These are phyloP conservation scores for Eulemur albifrons DNA, from an alignment of 2,797 vertebrate genomes.

Conservation along the genomic window DNA sequence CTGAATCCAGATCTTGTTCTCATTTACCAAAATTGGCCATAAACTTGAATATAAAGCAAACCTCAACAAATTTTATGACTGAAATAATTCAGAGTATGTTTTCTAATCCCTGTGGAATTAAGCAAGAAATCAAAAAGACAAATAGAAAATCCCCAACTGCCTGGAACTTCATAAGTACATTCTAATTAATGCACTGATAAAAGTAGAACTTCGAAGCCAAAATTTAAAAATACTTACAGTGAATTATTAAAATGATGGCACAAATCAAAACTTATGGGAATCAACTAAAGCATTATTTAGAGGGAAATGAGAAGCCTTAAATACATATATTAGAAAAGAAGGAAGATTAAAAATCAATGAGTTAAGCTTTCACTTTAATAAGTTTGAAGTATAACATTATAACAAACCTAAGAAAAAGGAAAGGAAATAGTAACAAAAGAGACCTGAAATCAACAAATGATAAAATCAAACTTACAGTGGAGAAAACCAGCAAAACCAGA, in stretches of 20 bases:
- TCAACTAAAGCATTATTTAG: neutral
- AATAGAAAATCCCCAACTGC: neutral
- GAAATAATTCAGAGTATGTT: neutral
- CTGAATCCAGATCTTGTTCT: neutral
- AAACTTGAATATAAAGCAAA: neutral
- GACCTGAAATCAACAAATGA: neutral
- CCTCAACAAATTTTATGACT: neutral
- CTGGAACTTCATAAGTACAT: neutral
- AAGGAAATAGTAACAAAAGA: neutral
- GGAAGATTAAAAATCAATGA: neutral
- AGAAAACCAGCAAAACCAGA: neutral
- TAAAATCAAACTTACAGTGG: neutral
- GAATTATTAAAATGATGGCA: conserved; percentile 14
- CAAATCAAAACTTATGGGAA: neutral
- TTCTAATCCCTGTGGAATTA: neutral
- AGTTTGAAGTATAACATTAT: neutral
- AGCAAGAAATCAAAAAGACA: neutral
- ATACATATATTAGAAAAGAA: neutral
- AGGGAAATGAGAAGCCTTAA: neutral
- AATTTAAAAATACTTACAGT: conserved; percentile 7
- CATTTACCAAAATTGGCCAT: neutral
- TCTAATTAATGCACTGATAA: neutral
- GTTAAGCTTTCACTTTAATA: neutral
- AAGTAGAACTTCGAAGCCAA: neutral
- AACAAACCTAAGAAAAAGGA: neutral